phyloP scores from a whole-genome alignment of 2,797 vertebrate species.

The Monodelphis domestica region DNA sequence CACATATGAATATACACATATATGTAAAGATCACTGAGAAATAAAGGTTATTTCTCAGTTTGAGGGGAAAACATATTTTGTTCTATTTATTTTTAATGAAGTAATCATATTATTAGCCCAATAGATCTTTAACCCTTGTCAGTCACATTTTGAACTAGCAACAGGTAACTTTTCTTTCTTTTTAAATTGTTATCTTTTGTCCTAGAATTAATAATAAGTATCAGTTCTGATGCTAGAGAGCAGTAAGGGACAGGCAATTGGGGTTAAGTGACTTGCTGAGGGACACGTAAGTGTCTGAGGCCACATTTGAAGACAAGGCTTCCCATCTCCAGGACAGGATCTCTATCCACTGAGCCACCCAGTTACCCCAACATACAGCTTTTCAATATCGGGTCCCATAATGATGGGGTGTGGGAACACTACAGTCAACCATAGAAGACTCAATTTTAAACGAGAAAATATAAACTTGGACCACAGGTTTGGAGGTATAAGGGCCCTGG shows the following conservation, averaged over 20 bases:
- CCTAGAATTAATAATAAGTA: too few relatives aligned
- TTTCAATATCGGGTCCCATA: neutral
- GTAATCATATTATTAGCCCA: neutral
- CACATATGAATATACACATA: neutral
- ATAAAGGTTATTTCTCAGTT: neutral
- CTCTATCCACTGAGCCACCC: too few relatives aligned
- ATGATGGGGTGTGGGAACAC: neutral
- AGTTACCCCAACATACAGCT: too few relatives aligned
- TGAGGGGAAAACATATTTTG: neutral
- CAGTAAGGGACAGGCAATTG: too few relatives aligned
- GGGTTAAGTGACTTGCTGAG: too few relatives aligned
- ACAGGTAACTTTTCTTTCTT: too few relatives aligned
- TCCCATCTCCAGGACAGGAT: too few relatives aligned
- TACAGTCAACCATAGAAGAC: neutral
- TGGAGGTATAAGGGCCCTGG: neutral
- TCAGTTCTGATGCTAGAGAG: too few relatives aligned
- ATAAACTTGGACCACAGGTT: neutral
- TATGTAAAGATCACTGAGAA: neutral
- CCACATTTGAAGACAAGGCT: too few relatives aligned
- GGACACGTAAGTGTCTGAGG: too few relatives aligned
- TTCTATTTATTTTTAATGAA: neutral
- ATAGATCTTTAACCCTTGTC: neutral
- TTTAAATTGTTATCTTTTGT: too few relatives aligned
- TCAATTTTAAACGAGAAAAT: neutral
- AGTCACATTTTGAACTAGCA: neutral